phyloP scores from a whole-genome alignment of 2,113 vertebrate genomes.

The Fulmarus glacialis region DNA sequence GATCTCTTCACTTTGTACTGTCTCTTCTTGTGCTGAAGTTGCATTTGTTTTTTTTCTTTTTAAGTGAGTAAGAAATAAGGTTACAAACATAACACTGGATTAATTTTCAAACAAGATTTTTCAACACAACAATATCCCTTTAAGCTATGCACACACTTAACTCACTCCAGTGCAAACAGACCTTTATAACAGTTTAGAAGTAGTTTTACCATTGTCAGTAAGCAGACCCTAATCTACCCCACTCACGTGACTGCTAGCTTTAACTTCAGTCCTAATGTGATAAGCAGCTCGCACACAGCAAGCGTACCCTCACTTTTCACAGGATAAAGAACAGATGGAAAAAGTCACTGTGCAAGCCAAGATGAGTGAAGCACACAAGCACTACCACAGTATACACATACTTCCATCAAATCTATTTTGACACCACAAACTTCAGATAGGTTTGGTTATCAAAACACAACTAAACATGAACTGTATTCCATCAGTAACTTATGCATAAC shows the following conservation, averaged over 20 bases:
- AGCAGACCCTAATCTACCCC: not conserved
- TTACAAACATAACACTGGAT: not conserved
- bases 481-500: not conserved
- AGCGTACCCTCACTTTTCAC: not conserved
- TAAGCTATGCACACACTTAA: accelerated
- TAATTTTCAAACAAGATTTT: not conserved
- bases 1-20: not conserved
- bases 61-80: not conserved
- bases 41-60: not conserved
- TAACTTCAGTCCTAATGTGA: not conserved
- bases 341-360: not conserved
- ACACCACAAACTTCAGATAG: not conserved
- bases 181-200: not conserved
- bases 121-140: not conserved
- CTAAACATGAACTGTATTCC: not conserved
- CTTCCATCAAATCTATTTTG: not conserved
- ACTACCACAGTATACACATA: accelerated
- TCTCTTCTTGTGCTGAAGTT: not conserved
- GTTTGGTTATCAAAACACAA: not conserved
- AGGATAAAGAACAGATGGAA: constrained; percentile 29
- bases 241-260: not conserved
- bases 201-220: not conserved
- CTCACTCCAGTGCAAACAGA: not conserved
- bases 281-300: not conserved
- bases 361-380: not conserved